Base-by-base conservation (phyloP, 92 coral and sea anemone genomes). In the Blastomussa wellsi region DNA sequence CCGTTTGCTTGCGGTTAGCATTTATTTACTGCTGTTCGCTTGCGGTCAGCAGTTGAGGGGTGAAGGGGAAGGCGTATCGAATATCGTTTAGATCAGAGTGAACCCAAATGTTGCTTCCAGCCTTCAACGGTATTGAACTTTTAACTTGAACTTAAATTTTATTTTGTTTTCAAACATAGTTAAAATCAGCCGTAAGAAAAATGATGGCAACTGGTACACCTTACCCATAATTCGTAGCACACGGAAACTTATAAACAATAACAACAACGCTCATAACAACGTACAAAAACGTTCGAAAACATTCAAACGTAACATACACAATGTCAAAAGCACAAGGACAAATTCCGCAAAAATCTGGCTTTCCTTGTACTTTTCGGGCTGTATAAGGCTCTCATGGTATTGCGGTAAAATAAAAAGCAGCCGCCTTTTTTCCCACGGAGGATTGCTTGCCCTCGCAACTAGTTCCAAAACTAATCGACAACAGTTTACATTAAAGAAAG, bases 11-110 rank as follows among this genome's bases (percentile, higher is more conserved):
- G 35, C 17, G 13, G n/a, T n/a, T n/a, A n/a, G n/a, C n/a, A n/a
- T n/a, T n/a, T n/a, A n/a, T n/a, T n/a, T n/a, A n/a, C n/a, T 16
- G 31, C 19, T 68, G 74, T 33, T 68, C 29, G 74, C 42, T 68
- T 68, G 74, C 74, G 74, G 74, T 68, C 29, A 15, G 74, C 74
- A 68, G 26, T 68, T 68, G 19, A 68, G 41, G 41, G 36, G 41
- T 68, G 35, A n/a, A 29, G 5, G 74, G 52, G 7, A 48, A 48
- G 52, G 52, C 52, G 52, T 9, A 12, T 48, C 13, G 17, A 49
- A 49, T 49, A 49, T 49, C 55, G 55, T 49, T 49, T 11, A 5
- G 57, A 51, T 51, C 57, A 51, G 57, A 51, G 57, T 51, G 57
- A 51, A 51, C 57, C 57, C 57, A 51, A 51, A 51, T 15, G 57